Conservation (phyloP, 2,113 vertebrate species). For the Bos indicus region DNA sequence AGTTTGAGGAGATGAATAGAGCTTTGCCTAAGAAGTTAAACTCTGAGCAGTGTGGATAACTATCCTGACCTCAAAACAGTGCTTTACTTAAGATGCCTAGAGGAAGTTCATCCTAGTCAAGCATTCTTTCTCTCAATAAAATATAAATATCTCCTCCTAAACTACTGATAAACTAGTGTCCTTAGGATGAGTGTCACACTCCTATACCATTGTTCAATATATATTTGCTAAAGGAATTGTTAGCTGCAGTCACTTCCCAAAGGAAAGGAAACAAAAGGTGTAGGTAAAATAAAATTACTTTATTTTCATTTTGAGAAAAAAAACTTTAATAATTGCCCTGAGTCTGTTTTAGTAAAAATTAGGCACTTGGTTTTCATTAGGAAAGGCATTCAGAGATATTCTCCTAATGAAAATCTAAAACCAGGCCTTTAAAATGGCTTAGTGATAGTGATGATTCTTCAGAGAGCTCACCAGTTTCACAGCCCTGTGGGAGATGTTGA, state of each 20-base stretch:
- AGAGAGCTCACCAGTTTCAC: conserved; percentile 59
- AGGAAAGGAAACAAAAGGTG: conserved; percentile 9
- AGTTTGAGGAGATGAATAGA: background rate
- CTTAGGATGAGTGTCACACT: background rate
- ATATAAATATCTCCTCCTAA: background rate
- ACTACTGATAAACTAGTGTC: background rate
- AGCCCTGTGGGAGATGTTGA: conserved; percentile 66
- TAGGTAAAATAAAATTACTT: conserved; percentile 44
- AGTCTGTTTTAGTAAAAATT: conserved; percentile 67
- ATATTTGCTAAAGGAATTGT: conserved; percentile 26
- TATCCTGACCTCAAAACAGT: background rate
- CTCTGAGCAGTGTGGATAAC: background rate
- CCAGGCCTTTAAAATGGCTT: conserved; percentile 69
- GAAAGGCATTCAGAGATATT: conserved; percentile 65
- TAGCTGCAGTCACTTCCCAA: conserved; percentile 10
- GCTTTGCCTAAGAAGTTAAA: background rate
- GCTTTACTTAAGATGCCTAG: background rate
- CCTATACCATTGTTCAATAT: background rate
- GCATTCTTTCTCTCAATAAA: conserved; percentile 13
- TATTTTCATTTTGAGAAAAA: conserved; percentile 63
- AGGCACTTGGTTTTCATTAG: conserved; percentile 72
- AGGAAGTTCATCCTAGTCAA: background rate
- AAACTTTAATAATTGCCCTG: conserved; percentile 68
- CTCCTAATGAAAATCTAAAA: conserved; percentile 74
- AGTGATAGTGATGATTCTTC: conserved; percentile 68